A percentile compares a stretch with the other conserved stretches of the same genome.
These are phyloP conservation scores for Eurystomus gularis DNA, from an alignment of 2,113 vertebrate species.

Conservation along the genomic window DNA sequence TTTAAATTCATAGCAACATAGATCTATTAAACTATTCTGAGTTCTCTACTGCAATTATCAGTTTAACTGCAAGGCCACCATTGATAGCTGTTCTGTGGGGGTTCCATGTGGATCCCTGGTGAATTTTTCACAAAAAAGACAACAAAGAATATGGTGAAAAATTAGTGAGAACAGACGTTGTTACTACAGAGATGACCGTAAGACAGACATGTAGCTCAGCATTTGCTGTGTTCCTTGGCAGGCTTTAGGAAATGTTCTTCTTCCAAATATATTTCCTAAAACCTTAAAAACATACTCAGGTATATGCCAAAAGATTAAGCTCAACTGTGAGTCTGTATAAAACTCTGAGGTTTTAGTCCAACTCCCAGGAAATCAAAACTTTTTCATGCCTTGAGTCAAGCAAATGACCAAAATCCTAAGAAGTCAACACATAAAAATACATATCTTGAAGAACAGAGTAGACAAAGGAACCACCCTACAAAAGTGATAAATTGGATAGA, in stretches of 20 bases:
- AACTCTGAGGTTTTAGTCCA: background rate
- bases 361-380: background rate
- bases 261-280: background rate
- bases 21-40: slow-evolving; percentile 46
- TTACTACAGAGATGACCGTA: background rate
- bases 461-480: background rate
- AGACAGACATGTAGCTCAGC: background rate
- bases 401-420: background rate
- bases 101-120: background rate
- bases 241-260: background rate
- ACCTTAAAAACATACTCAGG: background rate
- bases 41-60: slow-evolving; percentile 5
- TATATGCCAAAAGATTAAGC: background rate
- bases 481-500: background rate
- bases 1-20: slow-evolving; percentile 46
- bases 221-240: background rate
- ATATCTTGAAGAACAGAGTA: background rate
- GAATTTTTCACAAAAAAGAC: background rate
- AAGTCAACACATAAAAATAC: background rate
- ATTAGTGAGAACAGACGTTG: background rate
- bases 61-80: background rate
- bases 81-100: slow-evolving; percentile 13
- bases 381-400: background rate
- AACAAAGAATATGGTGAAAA: background rate
- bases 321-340: background rate